Evolutionary conservation across 1,140 invertebrate genomes (phyloP).

Genomic region (Trissolcus basalis): DNA sequence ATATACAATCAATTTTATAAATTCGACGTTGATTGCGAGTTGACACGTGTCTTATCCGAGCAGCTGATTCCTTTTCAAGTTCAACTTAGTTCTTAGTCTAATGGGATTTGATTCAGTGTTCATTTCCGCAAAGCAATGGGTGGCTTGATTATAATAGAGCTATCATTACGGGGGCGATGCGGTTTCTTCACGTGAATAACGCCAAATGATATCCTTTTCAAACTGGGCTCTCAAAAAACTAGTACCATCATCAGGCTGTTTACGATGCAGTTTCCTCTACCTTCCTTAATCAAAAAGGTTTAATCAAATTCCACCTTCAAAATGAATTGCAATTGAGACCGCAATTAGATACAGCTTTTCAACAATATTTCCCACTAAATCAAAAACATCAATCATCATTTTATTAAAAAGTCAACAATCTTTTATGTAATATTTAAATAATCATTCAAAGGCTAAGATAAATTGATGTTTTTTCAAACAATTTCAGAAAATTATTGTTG

Average conservation of each 20-base stretch:
- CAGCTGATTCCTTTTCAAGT: slow-evolving; percentile 26
- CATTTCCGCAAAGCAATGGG: slow-evolving; percentile 66
- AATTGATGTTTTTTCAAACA: no score
- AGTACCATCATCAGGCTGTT: slow-evolving; percentile 67
- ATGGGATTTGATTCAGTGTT: slow-evolving; percentile 51
- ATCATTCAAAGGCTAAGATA: no score
- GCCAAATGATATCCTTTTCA: slow-evolving; percentile 71
- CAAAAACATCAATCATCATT: no score
- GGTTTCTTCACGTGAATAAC: slow-evolving; percentile 69
- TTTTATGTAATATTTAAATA: no score
- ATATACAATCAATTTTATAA: not conserved
- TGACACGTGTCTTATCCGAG: not conserved
- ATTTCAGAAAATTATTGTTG: no score
- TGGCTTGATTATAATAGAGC: slow-evolving; percentile 75
- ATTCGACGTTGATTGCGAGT: no score
- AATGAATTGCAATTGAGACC: no score
- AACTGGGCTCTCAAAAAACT: slow-evolving; percentile 66
- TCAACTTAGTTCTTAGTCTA: not conserved
- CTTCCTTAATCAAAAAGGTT: no score
- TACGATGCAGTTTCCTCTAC: slow-evolving; percentile 17
- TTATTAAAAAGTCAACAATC: no score
- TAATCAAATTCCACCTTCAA: not conserved
- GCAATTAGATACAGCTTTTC: no score
- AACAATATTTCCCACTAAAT: no score
- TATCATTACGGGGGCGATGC: slow-evolving; percentile 70